Conservation (phyloP, 2,797 vertebrate genomes). For the Percopsis omiscomaycus region DNA sequence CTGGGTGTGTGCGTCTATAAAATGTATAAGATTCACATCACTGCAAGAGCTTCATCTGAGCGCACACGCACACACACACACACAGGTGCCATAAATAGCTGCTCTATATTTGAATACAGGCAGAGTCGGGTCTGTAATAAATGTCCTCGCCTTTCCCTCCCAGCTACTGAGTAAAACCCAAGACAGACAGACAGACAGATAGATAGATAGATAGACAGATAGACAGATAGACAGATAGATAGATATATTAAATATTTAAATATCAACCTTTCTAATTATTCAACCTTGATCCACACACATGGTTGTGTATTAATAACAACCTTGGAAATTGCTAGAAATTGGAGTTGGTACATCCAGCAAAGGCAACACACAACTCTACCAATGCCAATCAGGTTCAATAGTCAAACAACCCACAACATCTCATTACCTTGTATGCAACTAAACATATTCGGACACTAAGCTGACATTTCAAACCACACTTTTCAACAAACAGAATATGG, state of each 20-base stretch:
- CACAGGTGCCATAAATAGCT: conserved; percentile 61
- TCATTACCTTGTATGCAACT: no score
- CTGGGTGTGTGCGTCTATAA: conserved; percentile 44
- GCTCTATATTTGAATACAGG: conserved; percentile 74
- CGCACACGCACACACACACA: conserved; percentile 9
- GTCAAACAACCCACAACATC: background rate
- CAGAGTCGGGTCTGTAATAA: conserved; percentile 68
- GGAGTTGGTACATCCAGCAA: no score
- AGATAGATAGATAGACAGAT: background rate
- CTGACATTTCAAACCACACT: no score
- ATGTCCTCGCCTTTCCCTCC: conserved; percentile 51
- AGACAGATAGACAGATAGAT: background rate
- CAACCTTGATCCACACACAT: background rate
- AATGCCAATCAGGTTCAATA: no score
- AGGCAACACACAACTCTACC: no score
- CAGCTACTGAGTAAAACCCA: conserved; percentile 38
- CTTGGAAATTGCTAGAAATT: no score
- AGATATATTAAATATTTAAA: background rate
- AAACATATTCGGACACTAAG: background rate
- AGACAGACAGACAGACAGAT: conserved; percentile 6
- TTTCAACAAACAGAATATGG: no score
- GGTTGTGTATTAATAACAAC: background rate
- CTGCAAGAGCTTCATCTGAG: conserved; percentile 11
- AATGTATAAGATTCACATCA: conserved; percentile 53
- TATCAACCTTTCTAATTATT: no score